A percentile compares a stretch with the other conserved stretches of the same genome.
phyloP scores from a whole-genome alignment of 1,140 invertebrate genomes.

The Propsilocerus akamusi region DNA sequence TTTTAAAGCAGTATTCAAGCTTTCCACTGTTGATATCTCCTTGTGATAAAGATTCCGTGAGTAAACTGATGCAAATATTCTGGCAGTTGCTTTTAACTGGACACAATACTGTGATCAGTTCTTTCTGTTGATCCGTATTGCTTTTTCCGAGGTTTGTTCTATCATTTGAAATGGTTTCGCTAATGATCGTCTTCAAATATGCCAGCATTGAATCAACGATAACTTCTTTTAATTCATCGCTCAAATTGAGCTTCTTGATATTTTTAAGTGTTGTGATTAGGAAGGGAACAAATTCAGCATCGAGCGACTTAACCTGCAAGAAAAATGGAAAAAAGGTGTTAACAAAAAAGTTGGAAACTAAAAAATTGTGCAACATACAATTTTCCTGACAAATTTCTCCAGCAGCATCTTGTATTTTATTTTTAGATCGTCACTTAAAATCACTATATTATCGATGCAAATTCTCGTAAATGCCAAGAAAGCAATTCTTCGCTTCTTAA shows the following conservation, averaged over 20 bases:
- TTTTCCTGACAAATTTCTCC: not conserved
- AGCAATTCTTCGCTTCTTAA: not conserved
- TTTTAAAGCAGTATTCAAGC: not conserved
- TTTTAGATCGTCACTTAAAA: not conserved
- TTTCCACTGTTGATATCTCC: not conserved
- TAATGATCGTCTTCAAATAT: not conserved
- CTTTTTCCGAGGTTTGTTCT: not conserved
- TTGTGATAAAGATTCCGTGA: not conserved
- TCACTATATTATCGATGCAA: not conserved
- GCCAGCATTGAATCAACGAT: not conserved
- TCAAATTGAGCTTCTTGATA: not conserved
- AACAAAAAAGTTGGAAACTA: not conserved
- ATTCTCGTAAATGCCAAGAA: not conserved
- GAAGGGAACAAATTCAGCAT: not conserved
- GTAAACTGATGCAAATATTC: not conserved
- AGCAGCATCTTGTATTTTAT: not conserved
- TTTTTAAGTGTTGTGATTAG: not conserved
- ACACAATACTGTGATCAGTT: not conserved
- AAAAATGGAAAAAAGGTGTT: not conserved
- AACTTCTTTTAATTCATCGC: not conserved
- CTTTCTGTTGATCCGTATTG: not conserved
- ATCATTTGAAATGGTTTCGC: not conserved
- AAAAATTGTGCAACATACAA: not conserved
- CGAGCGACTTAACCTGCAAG: not conserved
- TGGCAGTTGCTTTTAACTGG: not conserved